Conservation (phyloP, 2,113 vertebrate species). For the Sinosuthora webbiana region DNA sequence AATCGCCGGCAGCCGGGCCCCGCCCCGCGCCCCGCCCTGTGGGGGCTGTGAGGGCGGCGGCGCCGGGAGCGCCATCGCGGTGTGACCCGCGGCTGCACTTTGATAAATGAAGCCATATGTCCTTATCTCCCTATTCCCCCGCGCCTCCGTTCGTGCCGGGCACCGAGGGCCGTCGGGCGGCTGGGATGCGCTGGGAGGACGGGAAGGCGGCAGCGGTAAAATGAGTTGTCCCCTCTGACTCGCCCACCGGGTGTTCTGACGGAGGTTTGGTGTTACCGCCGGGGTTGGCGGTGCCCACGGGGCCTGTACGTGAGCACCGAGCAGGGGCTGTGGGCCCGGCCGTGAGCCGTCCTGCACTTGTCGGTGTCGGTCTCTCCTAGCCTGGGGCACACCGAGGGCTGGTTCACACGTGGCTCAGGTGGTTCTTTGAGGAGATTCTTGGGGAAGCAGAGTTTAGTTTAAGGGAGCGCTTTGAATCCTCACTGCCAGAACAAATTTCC, state of each 20-base stretch:
- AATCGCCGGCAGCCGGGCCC: not conserved
- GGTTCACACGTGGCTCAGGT: not conserved
- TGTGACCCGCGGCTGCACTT: conserved; percentile 32
- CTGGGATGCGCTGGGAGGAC: not conserved
- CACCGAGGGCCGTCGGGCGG: not conserved
- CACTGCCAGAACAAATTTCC: not conserved
- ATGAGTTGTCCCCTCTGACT: not conserved
- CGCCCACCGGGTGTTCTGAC: not conserved
- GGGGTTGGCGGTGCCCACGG: not conserved
- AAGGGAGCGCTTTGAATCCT: not conserved
- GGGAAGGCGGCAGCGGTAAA: not conserved
- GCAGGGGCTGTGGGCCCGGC: not conserved
- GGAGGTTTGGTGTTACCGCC: not conserved
- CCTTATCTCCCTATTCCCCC: not conserved
- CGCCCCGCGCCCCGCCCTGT: not conserved
- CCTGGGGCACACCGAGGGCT: not conserved
- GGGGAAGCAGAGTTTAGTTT: not conserved
- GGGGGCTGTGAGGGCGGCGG: not conserved
- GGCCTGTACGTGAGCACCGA: not conserved
- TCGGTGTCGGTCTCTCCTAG: not conserved
- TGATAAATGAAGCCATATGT: conserved; percentile 46
- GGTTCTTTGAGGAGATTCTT: not conserved
- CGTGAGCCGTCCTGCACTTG: not conserved
- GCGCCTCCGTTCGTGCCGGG: not conserved
- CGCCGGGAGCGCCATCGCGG: not conserved